Conservation (phyloP, 1,140 invertebrate genomes). For the Drosophila mauritiana region DNA sequence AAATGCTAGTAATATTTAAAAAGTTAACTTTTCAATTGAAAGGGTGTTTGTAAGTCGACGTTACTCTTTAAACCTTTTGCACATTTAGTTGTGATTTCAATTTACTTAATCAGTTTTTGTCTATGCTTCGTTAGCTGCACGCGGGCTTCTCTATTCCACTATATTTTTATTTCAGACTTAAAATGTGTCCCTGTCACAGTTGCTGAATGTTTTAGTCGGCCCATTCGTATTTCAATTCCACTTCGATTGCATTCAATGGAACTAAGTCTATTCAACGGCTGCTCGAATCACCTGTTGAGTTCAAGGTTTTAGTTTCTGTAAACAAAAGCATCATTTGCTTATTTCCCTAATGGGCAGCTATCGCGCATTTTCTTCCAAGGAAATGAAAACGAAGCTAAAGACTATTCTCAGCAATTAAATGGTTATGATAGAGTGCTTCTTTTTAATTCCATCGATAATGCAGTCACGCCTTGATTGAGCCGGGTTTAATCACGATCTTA, state of each 20-base stretch:
- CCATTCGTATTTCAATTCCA: constrained; percentile 39
- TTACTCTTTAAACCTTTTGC: not conserved
- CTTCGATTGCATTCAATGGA: constrained; percentile 30
- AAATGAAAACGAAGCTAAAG: constrained; percentile 11
- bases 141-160: constrained; percentile 38
- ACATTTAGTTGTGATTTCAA: constrained; percentile 14
- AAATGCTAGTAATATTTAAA: no score
- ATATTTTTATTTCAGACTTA: constrained; percentile 18
- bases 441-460: constrained; percentile 24
- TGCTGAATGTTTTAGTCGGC: constrained; percentile 18
- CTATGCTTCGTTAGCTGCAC: constrained; percentile 73
- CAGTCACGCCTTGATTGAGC: constrained; percentile 35
- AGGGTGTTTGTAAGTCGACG: not conserved
- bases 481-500: constrained; percentile 28
- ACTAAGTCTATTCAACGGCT: constrained; percentile 45
- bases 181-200: constrained; percentile 40
- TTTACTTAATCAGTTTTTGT: constrained; percentile 64
- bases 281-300: constrained; percentile 41
- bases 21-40: not conserved
- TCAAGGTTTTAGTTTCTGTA: constrained; percentile 35
- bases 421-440: constrained; percentile 31
- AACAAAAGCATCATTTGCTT: constrained; percentile 20
- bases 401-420: constrained; percentile 32
- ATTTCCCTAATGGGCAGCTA: not conserved
- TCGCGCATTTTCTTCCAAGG: not conserved